Conservation (phyloP, 2,888 invertebrate genomes). For the Leptarthrus brevirostris region DNA sequence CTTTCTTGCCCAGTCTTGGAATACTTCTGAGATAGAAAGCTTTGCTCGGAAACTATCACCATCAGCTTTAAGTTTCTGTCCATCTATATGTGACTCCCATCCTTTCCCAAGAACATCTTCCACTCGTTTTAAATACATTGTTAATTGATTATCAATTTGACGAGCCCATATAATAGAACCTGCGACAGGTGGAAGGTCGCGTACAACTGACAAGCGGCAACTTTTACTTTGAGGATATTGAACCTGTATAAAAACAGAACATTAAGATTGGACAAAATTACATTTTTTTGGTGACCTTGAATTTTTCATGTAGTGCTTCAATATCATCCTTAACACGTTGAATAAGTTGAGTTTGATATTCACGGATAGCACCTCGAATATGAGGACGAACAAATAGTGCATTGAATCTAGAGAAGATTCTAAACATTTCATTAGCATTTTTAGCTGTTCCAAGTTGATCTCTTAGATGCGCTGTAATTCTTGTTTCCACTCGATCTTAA, state of each 20-base stretch:
- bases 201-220: conserved; percentile 87
- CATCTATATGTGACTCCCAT: conserved; percentile 99
- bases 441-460: conserved; percentile 98
- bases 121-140: conserved; percentile 94
- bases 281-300: conserved; percentile 76
- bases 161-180: conserved; percentile 99
- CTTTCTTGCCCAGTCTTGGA: conserved; percentile 97
- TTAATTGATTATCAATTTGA: conserved; percentile 97
- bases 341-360: conserved; percentile 99
- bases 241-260: conserved; percentile 71
- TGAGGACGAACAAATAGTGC: conserved; percentile 98
- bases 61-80: conserved; percentile 95
- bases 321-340: conserved; percentile 99
- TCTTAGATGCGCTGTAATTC: conserved; percentile 95
- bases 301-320: conserved; percentile 96
- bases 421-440: conserved; percentile 99
- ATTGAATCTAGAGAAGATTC: conserved; percentile 98
- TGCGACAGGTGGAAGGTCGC: conserved; percentile 96
- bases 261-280: background rate
- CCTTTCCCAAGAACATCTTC: conserved; percentile 98
- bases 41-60: conserved; percentile 98
- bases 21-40: conserved; percentile 95
- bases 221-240: conserved; percentile 97
- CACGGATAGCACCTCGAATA: conserved; percentile 97
- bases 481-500: conserved; percentile 91